Evolutionary conservation across 2,113 vertebrate species (phyloP), one percentile per base, ranked within the genome.

Genomic region (Zonotrichia leucophrys): DNA sequence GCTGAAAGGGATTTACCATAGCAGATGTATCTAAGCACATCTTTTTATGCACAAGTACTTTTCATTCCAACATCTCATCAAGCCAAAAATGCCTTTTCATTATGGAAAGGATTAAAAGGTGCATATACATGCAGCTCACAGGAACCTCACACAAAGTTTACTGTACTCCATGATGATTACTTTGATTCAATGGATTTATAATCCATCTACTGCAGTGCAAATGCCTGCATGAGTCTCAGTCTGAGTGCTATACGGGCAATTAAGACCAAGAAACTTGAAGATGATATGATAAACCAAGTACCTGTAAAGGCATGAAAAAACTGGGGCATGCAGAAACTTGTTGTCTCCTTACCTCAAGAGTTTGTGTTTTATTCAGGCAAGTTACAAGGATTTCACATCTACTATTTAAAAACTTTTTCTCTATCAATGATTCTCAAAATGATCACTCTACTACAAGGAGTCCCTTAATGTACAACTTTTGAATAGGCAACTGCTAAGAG

Each of bases 21-120:
- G 76, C 89, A 95, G 59, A 95, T 47, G 56, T 81, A 95, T 83
- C 75, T 81, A 92, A 94, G 74, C 44, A 60, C 75, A 96, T 83
- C 66, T 76, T 88, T 93, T 92, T 89, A 95, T 56, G 52, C 52
- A 58, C 83, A 78, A 94, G 68, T 92, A 82, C 87, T 93, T 87
- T 84, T 68, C 84, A 88, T 25, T 82, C 60, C 0, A 0, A 80
- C 82, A 82, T 69, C 87, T 94, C 91, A 95, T 87, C 66, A 90
- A 87, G 62, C 28, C 67, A 82, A 83, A 94, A 95, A 92, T 39
- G 75, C 27, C 23, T 95, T 94, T 94, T 84, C 69, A 74, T 79
- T 94, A 94, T 27, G 55, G 52, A 81, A 88, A 67, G 52, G 72
- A 96, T 96, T 96, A 96, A 93, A 95, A 87, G 81, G 94, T 74